Percentiles rank a stretch among this genome's conserved stretches.
Conservation (phyloP, 2,888 invertebrate genomes). For the Tetranychus piercei region DNA sequence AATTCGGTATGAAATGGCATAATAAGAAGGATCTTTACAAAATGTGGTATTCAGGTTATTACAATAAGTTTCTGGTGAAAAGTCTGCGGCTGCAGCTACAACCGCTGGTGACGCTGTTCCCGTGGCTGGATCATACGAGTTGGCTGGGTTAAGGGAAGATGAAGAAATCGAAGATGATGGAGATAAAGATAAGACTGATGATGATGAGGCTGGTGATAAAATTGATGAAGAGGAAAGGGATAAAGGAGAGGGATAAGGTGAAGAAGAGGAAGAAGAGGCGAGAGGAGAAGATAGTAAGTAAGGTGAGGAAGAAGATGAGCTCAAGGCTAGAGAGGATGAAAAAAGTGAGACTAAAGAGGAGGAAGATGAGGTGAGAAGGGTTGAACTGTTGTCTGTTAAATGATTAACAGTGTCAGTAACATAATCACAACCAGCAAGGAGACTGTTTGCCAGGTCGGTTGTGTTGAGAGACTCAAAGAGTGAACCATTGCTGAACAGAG, state of each 20-base stretch:
- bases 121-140: background rate
- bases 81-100: background rate
- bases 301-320: background rate
- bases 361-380: background rate
- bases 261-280: too few species aligned
- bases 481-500: background rate
- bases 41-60: background rate
- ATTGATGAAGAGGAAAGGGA: background rate
- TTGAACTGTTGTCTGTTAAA: background rate
- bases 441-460: background rate
- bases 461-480: background rate
- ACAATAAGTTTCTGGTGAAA: background rate
- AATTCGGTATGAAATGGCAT: constrained; percentile 34
- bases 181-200: background rate
- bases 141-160: background rate
- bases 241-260: too few species aligned
- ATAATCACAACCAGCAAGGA: background rate
- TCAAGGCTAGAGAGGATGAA: background rate
- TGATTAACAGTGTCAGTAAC: background rate
- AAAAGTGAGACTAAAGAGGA: background rate
- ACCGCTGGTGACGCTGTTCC: background rate
- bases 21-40: constrained; percentile 31
- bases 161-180: background rate
- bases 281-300: too few species aligned
- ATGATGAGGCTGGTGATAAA: background rate